Evolutionary conservation across 2,888 invertebrate genomes (phyloP).

Genomic region (Synergus umbraculus): DNA sequence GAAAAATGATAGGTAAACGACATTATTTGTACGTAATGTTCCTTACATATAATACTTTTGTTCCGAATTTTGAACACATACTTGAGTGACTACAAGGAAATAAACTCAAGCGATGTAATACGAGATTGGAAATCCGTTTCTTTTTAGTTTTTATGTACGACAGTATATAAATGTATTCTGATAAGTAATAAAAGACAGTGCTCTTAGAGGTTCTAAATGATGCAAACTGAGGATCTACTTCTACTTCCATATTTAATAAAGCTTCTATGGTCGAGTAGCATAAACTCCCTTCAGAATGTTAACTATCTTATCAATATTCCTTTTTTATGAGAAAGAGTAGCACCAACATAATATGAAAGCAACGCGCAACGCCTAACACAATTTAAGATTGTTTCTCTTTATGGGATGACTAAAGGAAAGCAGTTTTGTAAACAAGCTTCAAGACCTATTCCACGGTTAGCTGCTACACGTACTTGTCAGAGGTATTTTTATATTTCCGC

Average conservation of each 20-base stretch:
- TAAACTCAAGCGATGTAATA: too few species aligned
- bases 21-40: too few species aligned
- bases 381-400: not conserved
- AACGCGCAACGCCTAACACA: not conserved
- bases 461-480: not conserved
- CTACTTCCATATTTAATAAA: not conserved
- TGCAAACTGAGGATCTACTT: not conserved
- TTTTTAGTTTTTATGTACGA: too few species aligned
- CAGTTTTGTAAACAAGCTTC: not conserved
- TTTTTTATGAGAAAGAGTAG: not conserved
- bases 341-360: not conserved
- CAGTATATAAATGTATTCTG: too few species aligned
- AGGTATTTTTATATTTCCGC: not conserved
- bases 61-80: too few species aligned
- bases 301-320: not conserved
- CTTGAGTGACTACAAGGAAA: too few species aligned
- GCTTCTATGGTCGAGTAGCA: not conserved
- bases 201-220: not conserved
- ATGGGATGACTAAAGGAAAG: not conserved
- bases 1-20: too few species aligned
- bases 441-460: not conserved
- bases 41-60: too few species aligned
- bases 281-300: not conserved
- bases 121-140: too few species aligned
- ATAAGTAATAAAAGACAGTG: not conserved